phyloP scores from a whole-genome alignment of 2,888 invertebrate species.

The Microctonus hyperodae region DNA sequence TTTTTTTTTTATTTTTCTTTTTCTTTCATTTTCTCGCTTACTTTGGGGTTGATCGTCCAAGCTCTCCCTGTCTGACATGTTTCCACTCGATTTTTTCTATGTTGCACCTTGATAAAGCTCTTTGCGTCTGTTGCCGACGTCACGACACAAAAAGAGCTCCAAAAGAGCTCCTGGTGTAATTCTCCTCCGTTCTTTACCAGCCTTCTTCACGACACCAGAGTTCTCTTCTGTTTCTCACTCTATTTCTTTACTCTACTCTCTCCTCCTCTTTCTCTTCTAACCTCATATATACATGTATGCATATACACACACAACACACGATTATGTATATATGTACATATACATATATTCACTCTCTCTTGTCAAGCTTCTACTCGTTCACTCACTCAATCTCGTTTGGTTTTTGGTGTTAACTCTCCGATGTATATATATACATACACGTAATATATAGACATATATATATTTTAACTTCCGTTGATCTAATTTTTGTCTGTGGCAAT shows the following conservation, averaged over 20 bases:
- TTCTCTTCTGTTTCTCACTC: slow-evolving; percentile 22
- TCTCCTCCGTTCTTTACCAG: slow-evolving; percentile 30
- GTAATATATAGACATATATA: too few species aligned
- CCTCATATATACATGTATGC: background rate
- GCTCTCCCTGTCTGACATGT: slow-evolving; percentile 63
- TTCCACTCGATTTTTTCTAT: slow-evolving; percentile 41
- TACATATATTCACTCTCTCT: slow-evolving; percentile 14
- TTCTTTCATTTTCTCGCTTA: slow-evolving; percentile 44
- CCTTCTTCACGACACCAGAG: slow-evolving; percentile 30
- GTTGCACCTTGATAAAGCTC: slow-evolving; percentile 8
- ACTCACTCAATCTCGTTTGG: slow-evolving; percentile 10
- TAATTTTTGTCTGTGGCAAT: background rate
- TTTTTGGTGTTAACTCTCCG: background rate
- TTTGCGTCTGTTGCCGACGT: slow-evolving; percentile 25
- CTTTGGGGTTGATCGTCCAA: slow-evolving; percentile 63
- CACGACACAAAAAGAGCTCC: slow-evolving; percentile 24
- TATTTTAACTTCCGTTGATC: background rate
- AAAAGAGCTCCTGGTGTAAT: slow-evolving; percentile 29
- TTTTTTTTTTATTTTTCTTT: background rate
- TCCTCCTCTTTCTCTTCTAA: slow-evolving; percentile 38
- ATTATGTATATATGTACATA: background rate
- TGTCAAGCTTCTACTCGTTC: slow-evolving; percentile 6
- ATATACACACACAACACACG: background rate
- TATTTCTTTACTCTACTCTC: background rate
- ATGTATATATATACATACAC: too few species aligned